Conservation (phyloP, 2,888 invertebrate genomes). For the Hypselothyrea guttata region DNA sequence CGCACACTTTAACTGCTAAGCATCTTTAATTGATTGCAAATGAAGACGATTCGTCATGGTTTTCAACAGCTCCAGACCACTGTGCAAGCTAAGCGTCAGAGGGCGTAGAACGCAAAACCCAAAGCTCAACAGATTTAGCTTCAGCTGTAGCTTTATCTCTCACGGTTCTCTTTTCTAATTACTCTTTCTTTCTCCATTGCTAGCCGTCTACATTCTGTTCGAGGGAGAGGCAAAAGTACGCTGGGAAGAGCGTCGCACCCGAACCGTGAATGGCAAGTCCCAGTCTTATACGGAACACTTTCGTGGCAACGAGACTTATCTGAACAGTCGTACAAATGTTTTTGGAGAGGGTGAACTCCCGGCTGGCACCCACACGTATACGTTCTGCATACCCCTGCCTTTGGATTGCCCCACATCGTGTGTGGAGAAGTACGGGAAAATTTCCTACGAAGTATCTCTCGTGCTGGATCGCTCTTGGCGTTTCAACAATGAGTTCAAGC, state of each 20-base stretch:
- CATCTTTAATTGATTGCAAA: not conserved
- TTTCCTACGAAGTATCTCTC: slow-evolving; percentile 89
- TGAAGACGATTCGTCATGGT: not conserved
- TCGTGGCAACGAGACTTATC: slow-evolving; percentile 46
- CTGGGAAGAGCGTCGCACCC: slow-evolving; percentile 50
- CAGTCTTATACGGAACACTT: slow-evolving; percentile 42
- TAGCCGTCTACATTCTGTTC: slow-evolving; percentile 59
- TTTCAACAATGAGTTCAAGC: slow-evolving; percentile 82
- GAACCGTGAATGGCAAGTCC: slow-evolving; percentile 37
- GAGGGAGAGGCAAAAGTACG: slow-evolving; percentile 62
- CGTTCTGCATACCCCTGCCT: slow-evolving; percentile 86
- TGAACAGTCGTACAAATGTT: slow-evolving; percentile 43
- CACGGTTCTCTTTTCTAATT: not conserved
- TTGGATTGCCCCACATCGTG: slow-evolving; percentile 88
- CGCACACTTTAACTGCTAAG: not conserved
- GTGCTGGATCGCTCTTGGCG: slow-evolving; percentile 90
- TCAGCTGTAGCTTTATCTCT: not conserved
- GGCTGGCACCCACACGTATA: slow-evolving; percentile 84
- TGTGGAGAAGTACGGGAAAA: slow-evolving; percentile 87
- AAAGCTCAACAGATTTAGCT: not conserved
- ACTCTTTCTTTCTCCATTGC: not conserved
- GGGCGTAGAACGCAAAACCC: slow-evolving; percentile 10
- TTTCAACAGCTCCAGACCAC: not conserved
- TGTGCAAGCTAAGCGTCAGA: slow-evolving; percentile 7
- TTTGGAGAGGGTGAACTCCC: slow-evolving; percentile 44